A percentile compares a stretch with the other conserved stretches of the same genome.
phyloP scores from a whole-genome alignment of 2,797 vertebrate species.

The Eutrigla gurnardus region DNA sequence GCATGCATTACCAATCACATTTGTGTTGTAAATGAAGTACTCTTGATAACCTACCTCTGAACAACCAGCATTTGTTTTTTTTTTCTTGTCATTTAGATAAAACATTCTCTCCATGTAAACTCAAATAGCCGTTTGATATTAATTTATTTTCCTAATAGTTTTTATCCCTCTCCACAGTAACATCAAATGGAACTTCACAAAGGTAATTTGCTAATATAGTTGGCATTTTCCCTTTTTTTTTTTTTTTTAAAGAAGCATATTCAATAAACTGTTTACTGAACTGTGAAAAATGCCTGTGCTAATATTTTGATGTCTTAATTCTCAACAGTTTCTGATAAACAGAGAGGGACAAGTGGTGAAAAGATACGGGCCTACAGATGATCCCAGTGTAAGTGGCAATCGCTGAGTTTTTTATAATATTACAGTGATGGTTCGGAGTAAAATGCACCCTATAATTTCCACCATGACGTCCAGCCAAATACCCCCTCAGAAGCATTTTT shows the following conservation, averaged over 20 bases:
- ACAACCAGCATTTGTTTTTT: background rate
- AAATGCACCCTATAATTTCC: too few relatives aligned
- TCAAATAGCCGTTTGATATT: background rate
- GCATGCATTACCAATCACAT: background rate
- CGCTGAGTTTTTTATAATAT: background rate
- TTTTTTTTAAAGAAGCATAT: background rate
- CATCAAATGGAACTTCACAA: constrained; percentile 99
- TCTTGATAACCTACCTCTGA: background rate
- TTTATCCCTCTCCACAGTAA: constrained; percentile 64
- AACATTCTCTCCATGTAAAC: background rate
- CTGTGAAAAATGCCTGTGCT: background rate
- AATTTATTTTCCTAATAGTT: background rate
- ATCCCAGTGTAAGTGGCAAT: constrained; percentile 87
- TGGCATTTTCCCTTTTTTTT: fast-evolving
- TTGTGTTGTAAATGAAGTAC: background rate
- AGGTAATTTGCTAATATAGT: constrained; percentile 81
- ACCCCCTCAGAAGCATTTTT: too few relatives aligned
- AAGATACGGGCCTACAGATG: constrained; percentile 92
- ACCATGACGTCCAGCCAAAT: too few relatives aligned
- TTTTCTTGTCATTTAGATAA: background rate
- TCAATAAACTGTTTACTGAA: background rate
- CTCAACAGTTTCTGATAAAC: constrained; percentile 93
- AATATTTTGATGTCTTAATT: constrained; percentile 8
- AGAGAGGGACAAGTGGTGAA: constrained; percentile 91
- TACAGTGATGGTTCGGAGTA: too few relatives aligned